Conservation (phyloP, 37 sponge, comb jelly and placozoan species). For the Halisarca cf. caerulea region DNA sequence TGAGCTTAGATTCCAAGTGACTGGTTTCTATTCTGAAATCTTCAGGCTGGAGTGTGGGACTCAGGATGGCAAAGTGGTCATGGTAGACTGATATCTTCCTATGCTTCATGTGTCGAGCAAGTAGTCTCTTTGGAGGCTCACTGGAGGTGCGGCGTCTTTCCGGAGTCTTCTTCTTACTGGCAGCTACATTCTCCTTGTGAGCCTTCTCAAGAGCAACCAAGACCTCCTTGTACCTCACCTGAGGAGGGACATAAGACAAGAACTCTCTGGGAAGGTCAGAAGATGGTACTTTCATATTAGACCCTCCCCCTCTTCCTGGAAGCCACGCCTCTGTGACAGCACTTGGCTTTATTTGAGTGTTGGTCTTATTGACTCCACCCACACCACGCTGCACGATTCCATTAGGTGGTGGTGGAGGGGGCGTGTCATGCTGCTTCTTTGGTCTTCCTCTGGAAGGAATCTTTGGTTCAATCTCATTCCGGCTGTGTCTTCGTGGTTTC, state of each 20-base stretch:
- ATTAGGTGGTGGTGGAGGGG: no score
- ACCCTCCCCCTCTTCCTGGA: no score
- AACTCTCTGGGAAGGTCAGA: background rate
- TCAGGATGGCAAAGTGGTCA: conserved; percentile 20
- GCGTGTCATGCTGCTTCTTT: background rate
- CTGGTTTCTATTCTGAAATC: background rate
- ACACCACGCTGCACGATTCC: no score
- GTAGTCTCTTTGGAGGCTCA: background rate
- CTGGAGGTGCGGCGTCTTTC: background rate
- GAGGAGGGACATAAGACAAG: conserved; percentile 12
- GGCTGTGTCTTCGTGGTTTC: no score
- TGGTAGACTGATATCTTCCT: conserved; percentile 3
- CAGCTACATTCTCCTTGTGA: no score
- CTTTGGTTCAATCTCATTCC: background rate
- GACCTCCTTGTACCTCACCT: conserved; percentile 6
- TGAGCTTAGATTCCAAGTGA: no score
- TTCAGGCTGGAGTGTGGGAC: background rate
- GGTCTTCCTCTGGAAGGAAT: background rate
- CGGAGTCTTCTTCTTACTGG: background rate
- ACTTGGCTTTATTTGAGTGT: no score
- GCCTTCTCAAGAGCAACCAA: background rate
- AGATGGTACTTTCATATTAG: background rate
- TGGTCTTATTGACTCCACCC: no score
- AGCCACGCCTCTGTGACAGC: no score
- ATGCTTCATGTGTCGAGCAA: background rate